Conservation (phyloP, 92 coral and sea anemone species). For the Epizoanthus ramosus region DNA sequence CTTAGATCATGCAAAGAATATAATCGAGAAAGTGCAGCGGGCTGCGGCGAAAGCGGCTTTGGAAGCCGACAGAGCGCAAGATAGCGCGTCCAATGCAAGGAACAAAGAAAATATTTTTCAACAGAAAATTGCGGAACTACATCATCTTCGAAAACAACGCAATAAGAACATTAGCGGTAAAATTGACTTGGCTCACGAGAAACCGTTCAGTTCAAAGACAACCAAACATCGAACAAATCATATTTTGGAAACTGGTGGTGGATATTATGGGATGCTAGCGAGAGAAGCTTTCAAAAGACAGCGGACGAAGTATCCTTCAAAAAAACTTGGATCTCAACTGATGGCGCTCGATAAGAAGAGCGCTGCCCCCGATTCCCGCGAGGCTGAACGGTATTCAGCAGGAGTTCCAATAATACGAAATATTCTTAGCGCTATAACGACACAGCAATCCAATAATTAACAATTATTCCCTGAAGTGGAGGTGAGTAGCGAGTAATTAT, state of each 20-base stretch:
- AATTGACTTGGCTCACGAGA: not conserved
- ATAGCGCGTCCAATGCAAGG: not conserved
- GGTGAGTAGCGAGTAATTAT: too few relatives aligned
- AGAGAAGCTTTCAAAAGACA: not conserved
- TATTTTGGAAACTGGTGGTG: not conserved
- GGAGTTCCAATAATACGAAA: slow-evolving; percentile 3
- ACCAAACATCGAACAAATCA: not conserved
- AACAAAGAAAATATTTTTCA: slow-evolving; percentile 6
- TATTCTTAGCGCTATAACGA: slow-evolving; percentile 3
- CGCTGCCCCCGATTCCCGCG: not conserved
- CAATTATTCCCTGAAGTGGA: too few relatives aligned
- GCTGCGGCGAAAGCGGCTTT: not conserved
- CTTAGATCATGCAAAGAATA: not conserved
- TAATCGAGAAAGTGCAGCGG: not conserved
- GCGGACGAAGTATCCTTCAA: not conserved
- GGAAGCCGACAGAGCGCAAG: not conserved
- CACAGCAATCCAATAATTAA: not conserved
- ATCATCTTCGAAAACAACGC: not conserved
- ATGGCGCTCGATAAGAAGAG: not conserved
- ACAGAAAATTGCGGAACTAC: not conserved
- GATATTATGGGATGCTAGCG: not conserved
- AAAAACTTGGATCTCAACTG: not conserved
- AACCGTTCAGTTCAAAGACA: not conserved
- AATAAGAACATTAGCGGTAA: not conserved
- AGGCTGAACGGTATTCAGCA: not conserved